Conservation (phyloP, 2,888 invertebrate species). For the Lissonota sp. region DNA sequence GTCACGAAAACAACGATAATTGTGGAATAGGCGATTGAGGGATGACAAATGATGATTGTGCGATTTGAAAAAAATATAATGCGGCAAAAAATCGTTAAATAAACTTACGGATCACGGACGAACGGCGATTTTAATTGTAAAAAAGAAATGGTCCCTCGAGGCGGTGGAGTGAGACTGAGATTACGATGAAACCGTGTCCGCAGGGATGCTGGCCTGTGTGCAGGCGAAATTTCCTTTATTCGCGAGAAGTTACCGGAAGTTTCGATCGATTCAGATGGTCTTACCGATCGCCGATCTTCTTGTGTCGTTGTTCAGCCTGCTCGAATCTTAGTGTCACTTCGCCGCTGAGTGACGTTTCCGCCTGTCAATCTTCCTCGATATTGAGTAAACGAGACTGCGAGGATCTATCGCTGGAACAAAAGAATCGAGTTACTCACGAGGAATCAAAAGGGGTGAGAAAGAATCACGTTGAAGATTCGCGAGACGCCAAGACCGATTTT, state of each 20-base stretch:
- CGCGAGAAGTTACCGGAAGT: slow-evolving; percentile 20
- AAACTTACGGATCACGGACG: background rate
- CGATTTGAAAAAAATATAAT: background rate
- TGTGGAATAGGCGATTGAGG: too few relatives aligned
- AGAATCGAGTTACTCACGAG: slow-evolving; percentile 39
- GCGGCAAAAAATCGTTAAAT: background rate
- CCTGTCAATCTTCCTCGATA: background rate
- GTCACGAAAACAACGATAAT: too few relatives aligned
- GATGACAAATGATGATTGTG: too few relatives aligned
- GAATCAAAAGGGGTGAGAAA: slow-evolving; percentile 63
- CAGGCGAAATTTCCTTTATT: slow-evolving; percentile 2
- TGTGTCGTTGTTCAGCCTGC: slow-evolving; percentile 6
- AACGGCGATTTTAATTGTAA: background rate
- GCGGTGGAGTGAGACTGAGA: slow-evolving; percentile 57
- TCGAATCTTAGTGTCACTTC: slow-evolving; percentile 51
- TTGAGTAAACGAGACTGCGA: background rate
- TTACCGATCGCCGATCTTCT: slow-evolving; percentile 13
- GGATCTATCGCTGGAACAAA: slow-evolving; percentile 12
- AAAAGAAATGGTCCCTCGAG: background rate
- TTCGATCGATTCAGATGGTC: slow-evolving; percentile 23
- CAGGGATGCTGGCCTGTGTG: slow-evolving; percentile 43
- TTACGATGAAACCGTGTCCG: slow-evolving; percentile 55
- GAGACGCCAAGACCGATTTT: background rate
- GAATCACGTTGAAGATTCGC: background rate
- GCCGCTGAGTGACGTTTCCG: background rate